Conservation (phyloP, 2,888 invertebrate species). For the Gasteruption jaculator region DNA sequence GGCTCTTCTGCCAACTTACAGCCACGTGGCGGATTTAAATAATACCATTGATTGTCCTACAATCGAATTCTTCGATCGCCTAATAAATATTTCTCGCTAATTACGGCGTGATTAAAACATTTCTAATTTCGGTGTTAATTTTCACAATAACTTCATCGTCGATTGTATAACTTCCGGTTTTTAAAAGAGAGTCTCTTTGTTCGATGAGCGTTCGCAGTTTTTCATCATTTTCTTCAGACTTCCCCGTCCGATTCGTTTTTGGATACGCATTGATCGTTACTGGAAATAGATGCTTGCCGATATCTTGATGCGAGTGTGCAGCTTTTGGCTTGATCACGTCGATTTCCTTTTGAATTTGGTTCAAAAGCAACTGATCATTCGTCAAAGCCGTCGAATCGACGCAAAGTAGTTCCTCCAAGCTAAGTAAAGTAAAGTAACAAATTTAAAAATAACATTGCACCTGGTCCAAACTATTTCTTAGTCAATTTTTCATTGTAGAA, state of each 20-base stretch:
- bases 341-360: constrained; percentile 42
- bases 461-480: not conserved
- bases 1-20: no score
- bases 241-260: constrained; percentile 28
- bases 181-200: constrained; percentile 54
- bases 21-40: no score
- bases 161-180: constrained; percentile 51
- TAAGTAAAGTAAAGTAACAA: constrained; percentile 22
- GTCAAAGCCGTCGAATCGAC: constrained; percentile 39
- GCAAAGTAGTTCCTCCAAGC: constrained; percentile 41
- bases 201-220: constrained; percentile 53
- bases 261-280: constrained; percentile 23
- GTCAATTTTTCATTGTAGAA: no score
- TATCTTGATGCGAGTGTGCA: constrained; percentile 17
- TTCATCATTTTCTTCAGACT: constrained; percentile 51
- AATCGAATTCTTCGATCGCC: no score
- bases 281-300: constrained; percentile 21
- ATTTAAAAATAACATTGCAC: not conserved
- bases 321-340: constrained; percentile 38
- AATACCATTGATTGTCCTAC: no score
- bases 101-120: constrained; percentile 53
- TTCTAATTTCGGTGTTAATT: constrained; percentile 56
- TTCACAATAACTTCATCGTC: constrained; percentile 54
- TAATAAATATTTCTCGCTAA: no score
- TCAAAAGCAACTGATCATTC: constrained; percentile 40